Conservation (phyloP, 1,140 invertebrate species). For the Lepidurus apus region DNA sequence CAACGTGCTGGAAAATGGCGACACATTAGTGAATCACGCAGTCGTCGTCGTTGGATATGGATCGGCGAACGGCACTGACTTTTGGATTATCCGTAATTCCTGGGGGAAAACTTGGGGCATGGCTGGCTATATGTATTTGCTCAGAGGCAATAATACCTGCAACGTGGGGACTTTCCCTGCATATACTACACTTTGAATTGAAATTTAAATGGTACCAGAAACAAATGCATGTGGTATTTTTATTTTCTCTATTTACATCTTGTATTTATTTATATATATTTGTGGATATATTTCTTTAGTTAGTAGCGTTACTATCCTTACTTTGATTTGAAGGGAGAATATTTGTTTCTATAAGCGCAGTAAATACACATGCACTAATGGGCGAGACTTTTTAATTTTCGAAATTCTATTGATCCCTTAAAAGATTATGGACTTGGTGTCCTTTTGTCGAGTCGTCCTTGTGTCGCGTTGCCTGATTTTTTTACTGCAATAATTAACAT, state of each 20-base stretch:
- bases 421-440: no score
- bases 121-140: conserved; percentile 29
- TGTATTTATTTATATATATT: background rate
- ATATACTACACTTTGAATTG: background rate
- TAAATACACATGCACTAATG: no score
- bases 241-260: background rate
- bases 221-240: background rate
- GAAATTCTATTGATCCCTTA: no score
- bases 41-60: conserved; percentile 24
- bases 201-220: background rate
- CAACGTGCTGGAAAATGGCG: background rate
- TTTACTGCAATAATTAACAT: no score
- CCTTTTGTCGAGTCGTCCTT: no score
- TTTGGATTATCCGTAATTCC: conserved; percentile 39
- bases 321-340: no score
- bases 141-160: conserved; percentile 5
- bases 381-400: no score
- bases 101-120: conserved; percentile 38
- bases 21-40: background rate
- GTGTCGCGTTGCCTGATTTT: no score
- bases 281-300: background rate
- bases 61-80: conserved; percentile 38
- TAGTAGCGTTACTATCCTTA: background rate
- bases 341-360: no score
- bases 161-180: conserved; percentile 11